Conservation (phyloP, 2,888 invertebrate species). For the Hyposoter dolosus region DNA sequence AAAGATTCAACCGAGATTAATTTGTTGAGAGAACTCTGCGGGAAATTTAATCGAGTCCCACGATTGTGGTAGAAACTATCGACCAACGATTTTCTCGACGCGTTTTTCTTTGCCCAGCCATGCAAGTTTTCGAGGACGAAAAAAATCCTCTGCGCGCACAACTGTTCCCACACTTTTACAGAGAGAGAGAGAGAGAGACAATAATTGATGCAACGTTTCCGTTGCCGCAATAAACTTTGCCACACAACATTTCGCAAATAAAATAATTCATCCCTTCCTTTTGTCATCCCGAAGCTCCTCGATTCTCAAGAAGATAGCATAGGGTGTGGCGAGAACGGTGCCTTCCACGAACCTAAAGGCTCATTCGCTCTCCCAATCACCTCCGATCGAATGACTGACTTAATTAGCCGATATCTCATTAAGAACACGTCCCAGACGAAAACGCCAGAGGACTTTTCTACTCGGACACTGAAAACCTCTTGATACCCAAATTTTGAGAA, state of each 20-base stretch:
- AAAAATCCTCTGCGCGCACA: neutral
- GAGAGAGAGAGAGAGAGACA: neutral
- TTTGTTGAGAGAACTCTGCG: neutral
- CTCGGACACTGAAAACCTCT: neutral
- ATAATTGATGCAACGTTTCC: constrained; percentile 20
- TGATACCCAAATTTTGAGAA: neutral
- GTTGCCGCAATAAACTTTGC: neutral
- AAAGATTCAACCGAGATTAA: neutral
- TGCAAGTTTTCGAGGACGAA: neutral
- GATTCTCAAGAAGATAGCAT: neutral
- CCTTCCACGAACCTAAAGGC: neutral
- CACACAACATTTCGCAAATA: neutral
- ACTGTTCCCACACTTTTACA: constrained; percentile 4
- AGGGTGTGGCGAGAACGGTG: neutral
- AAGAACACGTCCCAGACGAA: neutral
- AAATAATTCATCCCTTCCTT: neutral
- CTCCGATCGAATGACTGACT: neutral
- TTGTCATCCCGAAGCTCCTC: neutral
- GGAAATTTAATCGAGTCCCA: constrained; percentile 2
- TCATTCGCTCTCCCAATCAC: neutral
- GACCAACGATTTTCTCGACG: neutral
- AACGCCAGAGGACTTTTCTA: neutral
- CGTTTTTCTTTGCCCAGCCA: neutral
- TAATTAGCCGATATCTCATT: neutral
- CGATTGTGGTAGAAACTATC: constrained; percentile 6